Evolutionary conservation across 2,888 invertebrate species (phyloP), one percentile per base, ranked within the genome.

Genomic region (Cataglyphis altisquamis): DNA sequence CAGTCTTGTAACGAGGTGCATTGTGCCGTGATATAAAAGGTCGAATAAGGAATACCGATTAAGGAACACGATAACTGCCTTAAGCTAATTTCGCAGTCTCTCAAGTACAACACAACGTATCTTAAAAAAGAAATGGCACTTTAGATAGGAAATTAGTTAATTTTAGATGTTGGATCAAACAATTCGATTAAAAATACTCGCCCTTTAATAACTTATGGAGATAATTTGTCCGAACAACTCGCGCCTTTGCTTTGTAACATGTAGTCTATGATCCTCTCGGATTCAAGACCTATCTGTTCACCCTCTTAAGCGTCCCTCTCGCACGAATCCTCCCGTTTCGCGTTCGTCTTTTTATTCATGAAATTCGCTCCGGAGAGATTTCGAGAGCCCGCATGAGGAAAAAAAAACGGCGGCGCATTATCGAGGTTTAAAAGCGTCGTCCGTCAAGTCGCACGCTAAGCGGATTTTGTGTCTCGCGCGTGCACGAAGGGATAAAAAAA

Each of bases 371-470:
- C 63, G 25, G 29, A 68, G 60, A 68, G 86, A 83, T 83, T 82
- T 81, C 60, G 68, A n/a, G 45, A 73, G 32, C 67, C 67, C 62
- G 39, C 64, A 57, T 48, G 72, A 82, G 25, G 62, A n/a, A 64
- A 87, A 87, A 87, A 85, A 87, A 87, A 87, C 85, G 84, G 84
- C 48, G 12, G 85, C 77, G 83, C 84, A 87, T 87, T 87, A 87
- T 87, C 87, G 87, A 84, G 82, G 87, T 83, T 87, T 87, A 85
- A 85, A 85, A 83, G 87, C 75, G 85, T 80, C 85, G 85, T 85
- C 80, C 87, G 87, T 87, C 87, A 85, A 87, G 83, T 80, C 75
- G 45, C 75, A 74, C 36, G 36, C 55, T 82, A 84, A 87, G 85
- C 85, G 85, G 85, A 87, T 87, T 87, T 87, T 39, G 66, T 81